Evolutionary conservation across 2,888 invertebrate genomes (phyloP).

Genomic region (Cryptus armator): DNA sequence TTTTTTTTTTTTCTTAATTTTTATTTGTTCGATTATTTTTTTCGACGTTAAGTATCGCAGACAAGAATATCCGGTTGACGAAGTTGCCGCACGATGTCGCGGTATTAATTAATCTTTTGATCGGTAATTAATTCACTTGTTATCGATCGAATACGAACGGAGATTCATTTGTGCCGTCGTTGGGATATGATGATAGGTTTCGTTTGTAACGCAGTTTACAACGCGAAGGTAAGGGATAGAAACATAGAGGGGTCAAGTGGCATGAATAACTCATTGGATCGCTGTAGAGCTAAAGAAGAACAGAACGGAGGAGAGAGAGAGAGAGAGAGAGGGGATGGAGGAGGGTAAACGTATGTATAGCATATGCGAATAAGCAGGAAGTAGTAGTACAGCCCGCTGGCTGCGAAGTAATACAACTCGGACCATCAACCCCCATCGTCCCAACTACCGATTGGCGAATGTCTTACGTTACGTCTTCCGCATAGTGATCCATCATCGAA

Average conservation of each 20-base stretch:
- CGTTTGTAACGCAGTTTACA: background rate
- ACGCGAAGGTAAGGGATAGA: background rate
- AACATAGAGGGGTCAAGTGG: slow-evolving; percentile 10
- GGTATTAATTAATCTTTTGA: slow-evolving; percentile 21
- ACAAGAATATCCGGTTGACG: background rate
- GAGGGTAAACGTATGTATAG: slow-evolving; percentile 1
- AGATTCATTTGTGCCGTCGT: background rate
- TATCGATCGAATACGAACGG: slow-evolving; percentile 18
- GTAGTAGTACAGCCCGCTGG: background rate
- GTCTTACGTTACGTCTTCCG: slow-evolving; percentile 13
- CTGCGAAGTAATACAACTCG: background rate
- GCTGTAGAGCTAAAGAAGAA: background rate
- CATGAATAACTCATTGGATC: slow-evolving; percentile 52
- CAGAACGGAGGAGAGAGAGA: no score
- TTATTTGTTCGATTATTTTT: background rate
- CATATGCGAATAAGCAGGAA: slow-evolving; percentile 36
- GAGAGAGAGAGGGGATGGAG: background rate
- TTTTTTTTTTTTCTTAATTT: background rate
- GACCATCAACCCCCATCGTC: slow-evolving; percentile 13
- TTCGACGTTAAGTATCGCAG: background rate
- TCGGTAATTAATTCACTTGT: slow-evolving; percentile 37
- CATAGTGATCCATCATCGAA: slow-evolving; percentile 45
- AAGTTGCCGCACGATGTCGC: slow-evolving; percentile 16
- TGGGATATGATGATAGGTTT: background rate
- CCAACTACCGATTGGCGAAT: background rate